Percentiles rank a stretch among this genome's conserved stretches.
phyloP scores from a whole-genome alignment of 2,113 vertebrate species.

The Dascyllus trimaculatus region DNA sequence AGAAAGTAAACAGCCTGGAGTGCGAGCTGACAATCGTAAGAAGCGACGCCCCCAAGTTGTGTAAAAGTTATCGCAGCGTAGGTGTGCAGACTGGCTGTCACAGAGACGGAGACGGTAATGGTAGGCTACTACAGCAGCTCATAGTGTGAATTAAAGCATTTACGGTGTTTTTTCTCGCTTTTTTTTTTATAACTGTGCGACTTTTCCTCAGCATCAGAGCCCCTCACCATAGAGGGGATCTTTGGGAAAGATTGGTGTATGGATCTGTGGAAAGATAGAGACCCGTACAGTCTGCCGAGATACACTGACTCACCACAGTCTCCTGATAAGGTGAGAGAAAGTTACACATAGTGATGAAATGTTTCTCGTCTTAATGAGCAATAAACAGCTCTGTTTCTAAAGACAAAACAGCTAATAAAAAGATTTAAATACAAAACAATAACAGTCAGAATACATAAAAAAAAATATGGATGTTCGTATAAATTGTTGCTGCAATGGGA shows the following conservation, averaged over 20 bases:
- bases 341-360: not conserved
- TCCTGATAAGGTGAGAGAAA: slow-evolving; percentile 43
- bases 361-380: not conserved
- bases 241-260: slow-evolving; percentile 84
- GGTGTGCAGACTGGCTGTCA: slow-evolving; percentile 67
- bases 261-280: slow-evolving; percentile 79
- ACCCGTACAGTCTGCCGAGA: slow-evolving; percentile 41
- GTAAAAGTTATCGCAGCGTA: slow-evolving; percentile 62
- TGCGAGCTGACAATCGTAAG: slow-evolving; percentile 58
- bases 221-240: slow-evolving; percentile 77
- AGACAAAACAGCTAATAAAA: not conserved
- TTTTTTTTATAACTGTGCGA: not conserved
- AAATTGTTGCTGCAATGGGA: no score
- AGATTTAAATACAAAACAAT: not conserved
- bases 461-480: not conserved
- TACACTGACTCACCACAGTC: slow-evolving; percentile 28
- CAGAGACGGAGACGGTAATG: slow-evolving; percentile 40
- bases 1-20: slow-evolving; percentile 72
- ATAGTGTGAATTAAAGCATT: not conserved
- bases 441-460: not conserved
- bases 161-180: slow-evolving; percentile 5
- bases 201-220: slow-evolving; percentile 42
- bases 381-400: not conserved
- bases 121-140: slow-evolving; percentile 15
- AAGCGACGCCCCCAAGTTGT: slow-evolving; percentile 28